Base-by-base conservation (phyloP, 2,888 invertebrate species). In the Tuta absoluta region DNA sequence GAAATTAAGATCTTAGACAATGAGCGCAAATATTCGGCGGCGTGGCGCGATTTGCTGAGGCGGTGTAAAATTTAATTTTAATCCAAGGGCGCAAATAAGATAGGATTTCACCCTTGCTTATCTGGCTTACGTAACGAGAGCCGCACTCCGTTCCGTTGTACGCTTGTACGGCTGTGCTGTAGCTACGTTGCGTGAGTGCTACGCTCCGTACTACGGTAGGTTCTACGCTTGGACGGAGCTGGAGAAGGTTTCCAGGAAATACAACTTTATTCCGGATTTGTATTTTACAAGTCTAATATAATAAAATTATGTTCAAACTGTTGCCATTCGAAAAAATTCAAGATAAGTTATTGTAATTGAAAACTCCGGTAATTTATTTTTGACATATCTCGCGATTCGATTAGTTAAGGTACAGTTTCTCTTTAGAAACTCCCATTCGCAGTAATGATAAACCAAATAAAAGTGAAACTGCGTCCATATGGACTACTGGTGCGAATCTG, bases 21-120 rank as follows among this genome's bases (percentile, higher is more conserved):
- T 83, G 81, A 78, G 76, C 77, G 78, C 75, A 74, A 78, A 76
- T 65, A 69, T 70, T 79, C 73, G 33, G 74, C 74, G 73, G 74
- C 72, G 71, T 66, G 69, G 75, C 75, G 74, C 80, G 82, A 83
- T 84, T 81, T 80, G 76, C 80, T 80, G 81, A 84, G 80, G 81
- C 80, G 81, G 84, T 86, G 85, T 85, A 86, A 89, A 89, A 89
- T 88, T 87, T 86, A 90, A 90, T 87, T 88, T 87, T 84, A 89
- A 88, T 86, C 86, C 81, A 78, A 76, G 84, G 83, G 82, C 75
- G 84, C 82, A 85, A 89, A 87, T 86, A 85, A 86, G 84, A 86
- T 87, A 84, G 85, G 82, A 88, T 88, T 87, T 85, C 86, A 68
- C 71, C 69, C 71, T 69, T 71, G 67, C 71, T 72, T 70, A 70